phyloP scores from a whole-genome alignment of 2,888 invertebrate species.

The Drosophila stalkeri region DNA sequence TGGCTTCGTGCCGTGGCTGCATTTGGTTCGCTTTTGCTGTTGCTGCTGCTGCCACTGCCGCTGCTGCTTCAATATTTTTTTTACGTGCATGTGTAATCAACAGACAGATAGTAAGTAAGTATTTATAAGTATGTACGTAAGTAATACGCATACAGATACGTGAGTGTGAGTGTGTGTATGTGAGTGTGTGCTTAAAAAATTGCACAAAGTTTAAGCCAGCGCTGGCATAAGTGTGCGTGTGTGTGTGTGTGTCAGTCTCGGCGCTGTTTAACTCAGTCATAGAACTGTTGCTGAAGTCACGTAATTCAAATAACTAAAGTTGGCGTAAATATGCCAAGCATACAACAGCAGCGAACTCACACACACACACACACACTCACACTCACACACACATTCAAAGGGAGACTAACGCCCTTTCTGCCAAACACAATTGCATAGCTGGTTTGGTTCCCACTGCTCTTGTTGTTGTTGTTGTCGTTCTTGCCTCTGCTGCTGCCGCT shows the following conservation, averaged over 20 bases:
- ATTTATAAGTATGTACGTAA: conserved; percentile 70
- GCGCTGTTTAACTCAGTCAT: conserved; percentile 67
- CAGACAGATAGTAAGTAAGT: conserved; percentile 66
- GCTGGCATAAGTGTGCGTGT: conserved; percentile 5
- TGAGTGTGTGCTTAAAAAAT: conserved; percentile 21
- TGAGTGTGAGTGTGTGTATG: conserved; percentile 18
- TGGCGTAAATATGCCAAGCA: conserved; percentile 81
- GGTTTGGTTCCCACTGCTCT: conserved; percentile 36
- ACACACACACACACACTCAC: conserved; percentile 22
- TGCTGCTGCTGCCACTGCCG: conserved; percentile 42
- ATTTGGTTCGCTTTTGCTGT: conserved; percentile 35
- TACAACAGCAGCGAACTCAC: conserved; percentile 57
- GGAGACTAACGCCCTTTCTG: conserved; percentile 48
- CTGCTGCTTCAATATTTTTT: conserved; percentile 59
- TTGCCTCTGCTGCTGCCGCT: conserved; percentile 18
- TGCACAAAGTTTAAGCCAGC: conserved; percentile 31
- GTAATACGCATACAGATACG: conserved; percentile 57
- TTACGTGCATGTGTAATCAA: conserved; percentile 77
- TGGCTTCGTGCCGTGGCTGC: conserved; percentile 49
- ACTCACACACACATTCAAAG: not conserved
- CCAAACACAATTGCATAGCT: conserved; percentile 60
- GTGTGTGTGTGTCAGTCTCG: conserved; percentile 31
- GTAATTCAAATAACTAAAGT: conserved; percentile 83
- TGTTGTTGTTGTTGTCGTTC: conserved; percentile 31
- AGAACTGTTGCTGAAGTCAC: conserved; percentile 82